Base-by-base conservation (phyloP, 2,888 invertebrate genomes). In the Corbicula japonica region DNA sequence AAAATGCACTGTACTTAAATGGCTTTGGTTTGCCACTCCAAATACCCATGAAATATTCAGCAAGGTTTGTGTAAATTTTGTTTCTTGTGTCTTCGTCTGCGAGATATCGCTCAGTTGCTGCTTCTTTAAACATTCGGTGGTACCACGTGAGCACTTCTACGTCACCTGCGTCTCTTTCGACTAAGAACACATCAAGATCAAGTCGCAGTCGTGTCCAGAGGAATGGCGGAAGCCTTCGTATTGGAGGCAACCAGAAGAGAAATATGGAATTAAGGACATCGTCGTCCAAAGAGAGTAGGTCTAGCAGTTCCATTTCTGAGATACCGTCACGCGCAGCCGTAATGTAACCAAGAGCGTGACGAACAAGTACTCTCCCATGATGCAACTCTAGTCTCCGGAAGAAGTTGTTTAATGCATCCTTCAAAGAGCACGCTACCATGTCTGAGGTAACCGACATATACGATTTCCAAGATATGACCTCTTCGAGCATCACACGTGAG, bases 11-110 rank as follows among this genome's bases (percentile, higher is more conserved):
- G 74, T 88, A 89, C 18, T 58, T 58, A 75, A 91, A 92, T 2
- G 90, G 86, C 54, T 92, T 92, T 72, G 85, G 83, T 38, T 56
- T 66, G 4, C 89, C 89, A 12, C 87, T 88, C 91, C 91, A 92
- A 8, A 74, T 77, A 0, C 91, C 91, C 18, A 87, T 76, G 81
- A 87, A 92, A 73, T 91, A 92, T 54, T 91, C 89, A 12, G 91
- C 90, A 8, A 92, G 77, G 30, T 81, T 80, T 10, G 80, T 60
- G 63, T 91, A 91, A 23, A 91, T 89, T 73, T 85, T 84, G n/a
- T 63, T 34, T 34, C 26, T 38, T 5, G 70, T 73, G 2, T 78
- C 76, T 35, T 75, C 73, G 54, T 87, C 80, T 10, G 62, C 50
- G 8, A 88, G 77, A 63, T 88, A 89, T 44, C 90, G 60, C 35